Conservation (phyloP, 37 sponge, comb jelly and placozoan genomes). For the Halichondria panicea region DNA sequence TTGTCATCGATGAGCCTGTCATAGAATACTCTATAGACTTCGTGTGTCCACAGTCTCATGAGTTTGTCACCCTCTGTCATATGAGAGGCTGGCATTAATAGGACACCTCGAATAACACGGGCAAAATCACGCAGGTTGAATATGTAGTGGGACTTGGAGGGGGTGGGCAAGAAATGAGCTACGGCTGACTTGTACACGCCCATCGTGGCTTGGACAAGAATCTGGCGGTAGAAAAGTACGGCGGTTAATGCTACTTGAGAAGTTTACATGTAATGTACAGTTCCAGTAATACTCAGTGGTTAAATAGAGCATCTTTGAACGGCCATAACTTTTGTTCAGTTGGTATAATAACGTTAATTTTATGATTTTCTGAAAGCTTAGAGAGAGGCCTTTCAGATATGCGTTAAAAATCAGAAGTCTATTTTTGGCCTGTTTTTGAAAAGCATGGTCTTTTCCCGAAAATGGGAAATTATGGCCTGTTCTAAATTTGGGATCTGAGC, state of each 20-base stretch:
- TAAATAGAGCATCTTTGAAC: too few relatives aligned
- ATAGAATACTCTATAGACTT: conserved; percentile 96
- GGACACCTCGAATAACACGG: conserved; percentile 85
- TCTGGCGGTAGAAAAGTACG: conserved; percentile 22
- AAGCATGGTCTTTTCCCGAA: too few relatives aligned
- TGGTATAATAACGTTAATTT: too few relatives aligned
- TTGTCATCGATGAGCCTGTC: conserved; percentile 90
- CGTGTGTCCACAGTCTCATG: conserved; percentile 92
- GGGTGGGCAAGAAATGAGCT: conserved; percentile 91
- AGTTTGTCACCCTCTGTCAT: conserved; percentile 90
- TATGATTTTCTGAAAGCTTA: too few relatives aligned
- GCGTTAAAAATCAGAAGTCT: too few relatives aligned
- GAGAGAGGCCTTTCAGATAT: too few relatives aligned
- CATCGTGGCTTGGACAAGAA: conserved; percentile 93
- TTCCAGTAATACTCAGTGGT: too few relatives aligned
- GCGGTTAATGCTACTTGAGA: not conserved
- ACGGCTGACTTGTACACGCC: conserved; percentile 87
- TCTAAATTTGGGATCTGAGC: too few relatives aligned
- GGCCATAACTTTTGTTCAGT: too few relatives aligned
- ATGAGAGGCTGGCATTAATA: conserved; percentile 86
- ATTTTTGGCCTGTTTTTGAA: too few relatives aligned
- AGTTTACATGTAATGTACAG: too few relatives aligned
- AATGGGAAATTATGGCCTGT: too few relatives aligned
- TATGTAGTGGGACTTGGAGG: conserved; percentile 97
- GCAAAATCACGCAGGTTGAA: conserved; percentile 98